These are phyloP conservation scores for Apostichopus japonicus DNA, from an alignment of 35 echinoderm and acorn worm genomes.

Conservation along the genomic window DNA sequence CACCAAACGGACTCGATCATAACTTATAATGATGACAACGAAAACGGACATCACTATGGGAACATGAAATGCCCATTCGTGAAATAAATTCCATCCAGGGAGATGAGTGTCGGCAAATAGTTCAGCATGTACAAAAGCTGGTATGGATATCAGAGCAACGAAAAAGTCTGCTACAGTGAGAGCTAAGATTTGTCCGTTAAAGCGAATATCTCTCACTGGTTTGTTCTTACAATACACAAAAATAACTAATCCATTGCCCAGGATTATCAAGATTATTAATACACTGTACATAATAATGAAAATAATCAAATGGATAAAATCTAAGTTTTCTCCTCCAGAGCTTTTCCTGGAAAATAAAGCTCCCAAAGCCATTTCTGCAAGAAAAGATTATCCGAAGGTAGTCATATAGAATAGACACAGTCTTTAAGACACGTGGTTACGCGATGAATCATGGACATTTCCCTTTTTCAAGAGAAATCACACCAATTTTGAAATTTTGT, in stretches of 20 bases:
- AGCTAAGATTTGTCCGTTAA: constrained; percentile 9
- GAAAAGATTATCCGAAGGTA: too few relatives aligned
- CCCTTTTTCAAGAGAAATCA: too few relatives aligned
- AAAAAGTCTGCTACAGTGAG: not conserved
- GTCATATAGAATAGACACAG: too few relatives aligned
- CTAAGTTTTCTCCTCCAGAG: not conserved
- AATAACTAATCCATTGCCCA: constrained; percentile 14
- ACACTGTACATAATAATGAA: not conserved
- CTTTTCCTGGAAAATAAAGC: not conserved
- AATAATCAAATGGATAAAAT: not conserved
- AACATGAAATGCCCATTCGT: constrained; percentile 12
- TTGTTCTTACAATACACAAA: not conserved
- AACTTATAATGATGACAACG: constrained; percentile 23
- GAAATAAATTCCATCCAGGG: not conserved
- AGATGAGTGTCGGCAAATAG: not conserved
- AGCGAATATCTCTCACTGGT: not conserved
- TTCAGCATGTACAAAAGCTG: not conserved
- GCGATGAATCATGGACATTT: too few relatives aligned
- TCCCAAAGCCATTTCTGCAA: not conserved
- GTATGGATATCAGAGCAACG: not conserved
- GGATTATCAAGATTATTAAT: not conserved
- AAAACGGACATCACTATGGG: constrained; percentile 23
- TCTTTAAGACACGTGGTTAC: too few relatives aligned
- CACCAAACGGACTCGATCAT: constrained; percentile 13
- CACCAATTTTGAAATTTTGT: too few relatives aligned